These are phyloP conservation scores for Sinocyclocheilus anshuiensis DNA, from an alignment of 2,113 vertebrate genomes.

Conservation along the genomic window DNA sequence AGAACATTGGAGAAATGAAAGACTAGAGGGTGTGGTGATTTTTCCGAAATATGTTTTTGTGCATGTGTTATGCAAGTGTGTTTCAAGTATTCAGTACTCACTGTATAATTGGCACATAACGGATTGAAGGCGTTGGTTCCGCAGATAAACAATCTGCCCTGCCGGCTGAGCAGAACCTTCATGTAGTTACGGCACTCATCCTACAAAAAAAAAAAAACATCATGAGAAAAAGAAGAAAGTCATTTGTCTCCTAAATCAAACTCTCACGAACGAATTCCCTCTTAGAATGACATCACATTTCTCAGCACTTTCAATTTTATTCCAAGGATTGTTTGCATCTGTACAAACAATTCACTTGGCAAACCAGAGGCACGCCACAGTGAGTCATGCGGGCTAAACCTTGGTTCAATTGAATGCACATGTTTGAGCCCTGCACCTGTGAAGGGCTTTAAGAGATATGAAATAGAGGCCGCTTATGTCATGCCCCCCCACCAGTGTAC, in stretches of 20 bases:
- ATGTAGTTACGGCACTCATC: slow-evolving; percentile 95
- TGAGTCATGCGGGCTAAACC: slow-evolving; percentile 21
- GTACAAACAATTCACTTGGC: slow-evolving; percentile 47
- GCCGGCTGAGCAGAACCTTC: slow-evolving; percentile 88
- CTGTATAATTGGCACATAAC: slow-evolving; percentile 91
- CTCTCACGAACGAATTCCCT: background rate
- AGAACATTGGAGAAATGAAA: background rate
- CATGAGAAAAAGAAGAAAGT: slow-evolving; percentile 17
- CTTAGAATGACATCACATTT: slow-evolving; percentile 35
- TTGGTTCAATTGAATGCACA: slow-evolving; percentile 34
- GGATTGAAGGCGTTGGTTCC: slow-evolving; percentile 98
- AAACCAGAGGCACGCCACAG: slow-evolving; percentile 28
- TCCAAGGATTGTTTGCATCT: slow-evolving; percentile 39
- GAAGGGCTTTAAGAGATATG: slow-evolving; percentile 49
- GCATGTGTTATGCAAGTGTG: background rate
- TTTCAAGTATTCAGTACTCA: slow-evolving; percentile 71
- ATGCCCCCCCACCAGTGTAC: background rate
- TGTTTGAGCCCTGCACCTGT: slow-evolving; percentile 41
- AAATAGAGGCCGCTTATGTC: background rate
- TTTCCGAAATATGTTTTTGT: slow-evolving; percentile 22
- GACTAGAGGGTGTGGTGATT: slow-evolving; percentile 2
- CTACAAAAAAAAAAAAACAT: slow-evolving; percentile 65
- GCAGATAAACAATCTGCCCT: slow-evolving; percentile 87
- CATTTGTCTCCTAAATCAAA: slow-evolving; percentile 82
- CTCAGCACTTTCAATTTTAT: slow-evolving; percentile 7